Evolutionary conservation across 1,140 invertebrate genomes (phyloP).

Genomic region (Aradophagus sp.): DNA sequence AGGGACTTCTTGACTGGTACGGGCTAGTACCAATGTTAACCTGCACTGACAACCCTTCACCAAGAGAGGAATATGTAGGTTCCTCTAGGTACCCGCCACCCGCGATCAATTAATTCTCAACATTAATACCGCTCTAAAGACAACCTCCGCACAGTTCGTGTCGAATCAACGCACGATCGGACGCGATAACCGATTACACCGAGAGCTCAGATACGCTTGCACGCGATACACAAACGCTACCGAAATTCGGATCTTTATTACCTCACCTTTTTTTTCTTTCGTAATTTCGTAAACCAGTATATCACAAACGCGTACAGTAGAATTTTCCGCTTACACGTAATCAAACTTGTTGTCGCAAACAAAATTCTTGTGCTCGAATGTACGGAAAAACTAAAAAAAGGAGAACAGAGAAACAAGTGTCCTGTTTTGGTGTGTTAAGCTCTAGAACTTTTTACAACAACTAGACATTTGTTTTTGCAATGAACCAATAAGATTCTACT

Average conservation of each 20-base stretch:
- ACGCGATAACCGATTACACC: slow-evolving; percentile 63
- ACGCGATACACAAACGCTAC: slow-evolving; percentile 60
- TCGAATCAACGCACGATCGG: slow-evolving; percentile 61
- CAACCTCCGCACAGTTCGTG: slow-evolving; percentile 56
- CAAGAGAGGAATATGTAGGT: slow-evolving; percentile 66
- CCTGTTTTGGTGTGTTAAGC: too few relatives aligned
- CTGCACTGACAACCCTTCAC: slow-evolving; percentile 61
- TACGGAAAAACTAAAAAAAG: too few relatives aligned
- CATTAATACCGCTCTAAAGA: slow-evolving; percentile 71
- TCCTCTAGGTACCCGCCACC: slow-evolving; percentile 67
- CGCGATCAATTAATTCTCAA: slow-evolving; percentile 72
- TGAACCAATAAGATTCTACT: too few relatives aligned
- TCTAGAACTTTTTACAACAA: too few relatives aligned
- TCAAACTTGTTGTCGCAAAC: too few relatives aligned
- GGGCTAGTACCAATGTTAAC: slow-evolving; percentile 72
- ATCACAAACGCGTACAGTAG: too few relatives aligned
- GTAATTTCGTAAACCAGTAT: too few relatives aligned
- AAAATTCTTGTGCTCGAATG: too few relatives aligned
- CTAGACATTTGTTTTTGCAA: too few relatives aligned
- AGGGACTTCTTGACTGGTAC: slow-evolving; percentile 69
- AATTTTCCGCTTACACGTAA: too few relatives aligned
- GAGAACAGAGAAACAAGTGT: too few relatives aligned
- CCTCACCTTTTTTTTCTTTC: neutral
- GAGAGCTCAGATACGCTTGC: slow-evolving; percentile 62
- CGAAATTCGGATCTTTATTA: neutral